phyloP scores from a whole-genome alignment of 1,140 invertebrate species.

The Pogonognathellus flavescens region DNA sequence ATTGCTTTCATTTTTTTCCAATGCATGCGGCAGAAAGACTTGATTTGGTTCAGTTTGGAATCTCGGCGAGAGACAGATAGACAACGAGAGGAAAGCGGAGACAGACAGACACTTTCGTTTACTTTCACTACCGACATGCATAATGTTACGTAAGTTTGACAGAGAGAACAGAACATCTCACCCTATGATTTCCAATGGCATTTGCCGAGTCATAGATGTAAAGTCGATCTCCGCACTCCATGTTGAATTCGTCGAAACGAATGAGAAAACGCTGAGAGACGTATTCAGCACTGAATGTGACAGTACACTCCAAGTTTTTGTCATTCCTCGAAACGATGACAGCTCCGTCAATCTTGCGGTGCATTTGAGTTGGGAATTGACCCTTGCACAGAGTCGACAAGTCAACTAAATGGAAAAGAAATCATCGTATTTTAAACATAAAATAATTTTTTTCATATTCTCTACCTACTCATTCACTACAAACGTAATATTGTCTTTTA shows the following conservation, averaged over 20 bases:
- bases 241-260: conserved; percentile 82
- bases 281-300: conserved; percentile 93
- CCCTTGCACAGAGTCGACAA: conserved; percentile 88
- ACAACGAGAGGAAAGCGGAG: not conserved
- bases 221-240: conserved; percentile 94
- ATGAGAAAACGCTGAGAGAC: conserved; percentile 94
- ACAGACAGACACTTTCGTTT: conserved; percentile 33
- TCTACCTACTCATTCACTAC: not conserved
- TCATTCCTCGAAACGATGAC: conserved; percentile 90
- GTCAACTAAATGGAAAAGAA: conserved; percentile 80
- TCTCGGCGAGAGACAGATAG: not conserved
- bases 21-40: not conserved
- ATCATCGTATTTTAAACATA: conserved; percentile 26
- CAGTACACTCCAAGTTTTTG: conserved; percentile 87
- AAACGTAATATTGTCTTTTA: not conserved
- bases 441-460: not conserved
- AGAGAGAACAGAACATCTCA: conserved; percentile 70
- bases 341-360: conserved; percentile 90
- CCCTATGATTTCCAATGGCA: conserved; percentile 87
- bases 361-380: conserved; percentile 86
- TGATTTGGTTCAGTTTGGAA: not conserved
- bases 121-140: conserved; percentile 21
- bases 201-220: conserved; percentile 93
- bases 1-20: conserved; percentile 11
- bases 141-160: conserved; percentile 34